These are phyloP conservation scores for Discoglossus pictus DNA, from an alignment of 2,797 vertebrate species.

Conservation along the genomic window DNA sequence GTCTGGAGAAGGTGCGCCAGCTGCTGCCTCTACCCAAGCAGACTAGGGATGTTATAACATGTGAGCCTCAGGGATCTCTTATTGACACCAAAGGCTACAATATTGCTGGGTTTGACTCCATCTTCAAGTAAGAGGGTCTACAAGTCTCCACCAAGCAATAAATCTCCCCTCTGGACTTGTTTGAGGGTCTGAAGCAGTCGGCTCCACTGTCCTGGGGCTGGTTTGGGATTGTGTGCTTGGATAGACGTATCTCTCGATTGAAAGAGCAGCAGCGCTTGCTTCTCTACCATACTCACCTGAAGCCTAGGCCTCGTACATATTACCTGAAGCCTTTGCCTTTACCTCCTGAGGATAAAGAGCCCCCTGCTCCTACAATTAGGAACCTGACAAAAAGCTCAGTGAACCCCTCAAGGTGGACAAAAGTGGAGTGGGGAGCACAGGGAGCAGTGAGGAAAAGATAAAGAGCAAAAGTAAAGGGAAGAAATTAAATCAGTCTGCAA, in stretches of 20 bases:
- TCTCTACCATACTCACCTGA: conserved; percentile 95
- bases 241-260: conserved; percentile 90
- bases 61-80: conserved; percentile 98
- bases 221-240: conserved; percentile 95
- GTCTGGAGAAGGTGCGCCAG: conserved; percentile 95
- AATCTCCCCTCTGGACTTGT: conserved; percentile 97
- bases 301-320: conserved; percentile 94
- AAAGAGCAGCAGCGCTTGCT: conserved; percentile 96
- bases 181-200: conserved; percentile 93
- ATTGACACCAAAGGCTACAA: conserved; percentile 99
- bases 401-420: conserved; percentile 91
- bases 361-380: conserved; percentile 87
- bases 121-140: conserved; percentile 95
- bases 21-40: conserved; percentile 94
- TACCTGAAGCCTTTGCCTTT: conserved; percentile 92
- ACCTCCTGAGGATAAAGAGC: conserved; percentile 96
- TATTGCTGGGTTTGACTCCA: conserved; percentile 93
- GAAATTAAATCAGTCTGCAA: conserved; percentile 69
- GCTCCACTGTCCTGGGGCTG: conserved; percentile 97
- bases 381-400: conserved; percentile 89
- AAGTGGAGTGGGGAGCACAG: conserved; percentile 74
- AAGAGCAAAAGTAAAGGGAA: conserved; percentile 88
- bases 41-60: conserved; percentile 95
- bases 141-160: conserved; percentile 99
- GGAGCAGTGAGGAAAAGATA: conserved; percentile 79